These are phyloP conservation scores for Nymphalis c-album DNA, from an alignment of 2,888 invertebrate species.

Conservation along the genomic window DNA sequence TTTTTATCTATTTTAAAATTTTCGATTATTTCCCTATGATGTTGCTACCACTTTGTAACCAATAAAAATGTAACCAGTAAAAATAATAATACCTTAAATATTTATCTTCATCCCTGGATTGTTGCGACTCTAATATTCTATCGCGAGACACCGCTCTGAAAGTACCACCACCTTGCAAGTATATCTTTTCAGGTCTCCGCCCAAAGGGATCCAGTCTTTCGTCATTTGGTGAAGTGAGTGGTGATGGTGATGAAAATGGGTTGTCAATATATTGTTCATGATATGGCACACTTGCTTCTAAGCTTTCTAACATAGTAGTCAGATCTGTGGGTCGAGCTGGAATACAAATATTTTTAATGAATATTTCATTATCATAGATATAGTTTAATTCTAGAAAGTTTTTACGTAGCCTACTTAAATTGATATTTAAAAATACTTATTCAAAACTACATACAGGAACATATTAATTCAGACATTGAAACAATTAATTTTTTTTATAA, in stretches of 20 bases:
- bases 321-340: constrained; percentile 73
- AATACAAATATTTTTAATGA: constrained; percentile 37
- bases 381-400: too few species aligned
- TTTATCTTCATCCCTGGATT: constrained; percentile 69
- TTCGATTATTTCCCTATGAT: neutral
- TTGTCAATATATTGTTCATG: constrained; percentile 77
- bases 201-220: constrained; percentile 67
- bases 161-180: constrained; percentile 75
- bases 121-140: constrained; percentile 70
- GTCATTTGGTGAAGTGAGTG: constrained; percentile 76
- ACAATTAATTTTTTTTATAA: neutral
- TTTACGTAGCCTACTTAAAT: too few species aligned
- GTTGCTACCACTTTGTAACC: neutral
- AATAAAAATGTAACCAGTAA: neutral
- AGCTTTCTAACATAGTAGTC: constrained; percentile 69
- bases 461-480: neutral
- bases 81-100: constrained; percentile 66
- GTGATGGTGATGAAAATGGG: constrained; percentile 78
- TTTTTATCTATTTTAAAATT: neutral
- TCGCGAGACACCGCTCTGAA: constrained; percentile 74
- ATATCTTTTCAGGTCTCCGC: constrained; percentile 71
- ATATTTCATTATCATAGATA: too few species aligned
- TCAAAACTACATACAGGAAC: too few species aligned
- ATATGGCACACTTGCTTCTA: constrained; percentile 68
- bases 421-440: too few species aligned